A percentile compares a stretch with the other conserved stretches of the same genome.
These are phyloP conservation scores for Tyrannus savana DNA, from an alignment of 2,113 vertebrate species.

Conservation along the genomic window DNA sequence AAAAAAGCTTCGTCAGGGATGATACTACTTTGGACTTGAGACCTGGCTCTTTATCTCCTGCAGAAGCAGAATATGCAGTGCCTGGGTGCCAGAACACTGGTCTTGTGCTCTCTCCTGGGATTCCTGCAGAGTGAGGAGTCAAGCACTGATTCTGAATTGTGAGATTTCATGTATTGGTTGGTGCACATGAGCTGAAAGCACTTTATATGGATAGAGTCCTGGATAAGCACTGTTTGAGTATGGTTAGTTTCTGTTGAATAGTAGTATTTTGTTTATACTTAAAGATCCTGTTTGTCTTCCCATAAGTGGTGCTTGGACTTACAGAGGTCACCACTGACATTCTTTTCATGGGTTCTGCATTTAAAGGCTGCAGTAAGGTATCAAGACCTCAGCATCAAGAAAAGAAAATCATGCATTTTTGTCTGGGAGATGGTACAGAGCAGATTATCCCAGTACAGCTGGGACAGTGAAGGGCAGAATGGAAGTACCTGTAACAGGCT, in stretches of 20 bases:
- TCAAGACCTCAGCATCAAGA: neutral
- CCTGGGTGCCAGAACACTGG: neutral
- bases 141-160: neutral
- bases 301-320: neutral
- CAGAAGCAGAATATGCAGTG: neutral
- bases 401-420: neutral
- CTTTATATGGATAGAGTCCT: neutral
- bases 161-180: neutral
- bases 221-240: neutral
- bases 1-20: neutral
- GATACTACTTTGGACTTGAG: neutral
- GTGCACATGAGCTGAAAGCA: neutral
- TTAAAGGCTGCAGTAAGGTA: neutral
- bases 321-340: neutral
- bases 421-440: neutral
- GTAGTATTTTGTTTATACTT: neutral
- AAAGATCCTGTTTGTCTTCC: neutral
- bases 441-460: neutral
- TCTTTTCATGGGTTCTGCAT: neutral
- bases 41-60: neutral
- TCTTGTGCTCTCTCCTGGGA: neutral
- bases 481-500: neutral
- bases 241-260: neutral
- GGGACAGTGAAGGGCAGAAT: neutral
- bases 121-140: accelerated